These are phyloP conservation scores for Caenorhabditis virilis DNA, from an alignment of 2,888 invertebrate genomes.

Conservation along the genomic window DNA sequence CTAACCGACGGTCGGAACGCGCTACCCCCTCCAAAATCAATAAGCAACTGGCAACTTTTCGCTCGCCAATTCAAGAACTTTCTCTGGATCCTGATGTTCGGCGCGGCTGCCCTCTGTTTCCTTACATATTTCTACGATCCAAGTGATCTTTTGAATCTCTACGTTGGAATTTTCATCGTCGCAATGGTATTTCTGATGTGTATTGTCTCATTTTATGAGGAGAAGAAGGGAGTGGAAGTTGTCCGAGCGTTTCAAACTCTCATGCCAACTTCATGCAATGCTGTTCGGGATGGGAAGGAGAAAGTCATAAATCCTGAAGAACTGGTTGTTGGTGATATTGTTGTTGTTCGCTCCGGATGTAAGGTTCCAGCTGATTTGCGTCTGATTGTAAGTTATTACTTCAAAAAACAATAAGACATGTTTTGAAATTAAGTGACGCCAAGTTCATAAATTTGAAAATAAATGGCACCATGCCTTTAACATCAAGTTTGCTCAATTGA, in stretches of 20 bases:
- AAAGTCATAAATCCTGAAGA: conserved; percentile 49
- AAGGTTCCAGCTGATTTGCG: conserved; percentile 58
- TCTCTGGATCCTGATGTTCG: conserved; percentile 62
- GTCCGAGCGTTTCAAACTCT: conserved; percentile 58
- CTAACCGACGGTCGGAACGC: conserved; percentile 54
- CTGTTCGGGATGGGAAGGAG: conserved; percentile 57
- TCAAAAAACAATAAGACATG: too few relatives aligned
- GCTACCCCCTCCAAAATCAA: conserved; percentile 53
- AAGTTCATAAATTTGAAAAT: too few relatives aligned
- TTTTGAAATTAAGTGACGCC: too few relatives aligned
- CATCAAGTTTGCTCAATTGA: too few relatives aligned
- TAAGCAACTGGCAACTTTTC: conserved; percentile 56
- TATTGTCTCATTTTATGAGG: conserved; percentile 54
- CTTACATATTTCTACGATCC: conserved; percentile 52
- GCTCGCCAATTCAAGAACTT: conserved; percentile 60
- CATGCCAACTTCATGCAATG: conserved; percentile 53
- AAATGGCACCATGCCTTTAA: too few relatives aligned
- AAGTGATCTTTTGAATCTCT: conserved; percentile 50
- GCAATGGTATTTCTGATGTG: conserved; percentile 61
- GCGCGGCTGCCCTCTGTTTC: conserved; percentile 50
- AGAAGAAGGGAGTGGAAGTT: conserved; percentile 54
- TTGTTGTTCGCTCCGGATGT: conserved; percentile 53
- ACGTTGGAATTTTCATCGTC: conserved; percentile 57
- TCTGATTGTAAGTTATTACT: conserved; percentile 46
- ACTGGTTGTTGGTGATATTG: conserved; percentile 58